Evolutionary conservation across 2,888 invertebrate species (phyloP), one percentile per base, ranked within the genome.

Genomic region (Lycocerus yunnanus): DNA sequence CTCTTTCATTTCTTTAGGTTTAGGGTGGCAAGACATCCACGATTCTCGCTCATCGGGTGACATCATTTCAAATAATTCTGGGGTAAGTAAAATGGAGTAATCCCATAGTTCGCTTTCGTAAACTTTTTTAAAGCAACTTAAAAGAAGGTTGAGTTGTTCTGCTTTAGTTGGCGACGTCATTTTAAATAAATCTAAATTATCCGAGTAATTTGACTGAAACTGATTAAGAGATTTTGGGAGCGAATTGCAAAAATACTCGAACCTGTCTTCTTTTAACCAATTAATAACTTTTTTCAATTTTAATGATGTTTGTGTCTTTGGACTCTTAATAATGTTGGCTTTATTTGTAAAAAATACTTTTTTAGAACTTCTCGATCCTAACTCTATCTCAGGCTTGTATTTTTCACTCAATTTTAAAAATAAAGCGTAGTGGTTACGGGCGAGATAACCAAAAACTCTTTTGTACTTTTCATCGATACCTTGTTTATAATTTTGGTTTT

Each of bases 181-280:
- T 63, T 15, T 13, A 58, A 20, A 8, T 68, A 18, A n/a, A 4
- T 1, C 5, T 59, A 14, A 9, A 66, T 15, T 13, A 4, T 20
- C 0, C 14, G n/a, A 24, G 15, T 18, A 9, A 20, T 27, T 11
- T 68, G 16, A 8, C 16, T 58, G 18, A 58, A 43, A 20, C 8
- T 24, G 9, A 2, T 15, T 16, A 15, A 68, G 14, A 4, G 74
- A 43, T 14, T 66, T 68, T 15, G 77, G 70, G 59, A 72, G 71
- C 3, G 58, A 24, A 18, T 70, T 73, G 10, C 27, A 2, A 20
- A 68, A 67, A 61, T 72, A 77, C 8, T 59, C 3, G 14, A 67
- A n/a, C 58, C 71, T 73, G 15, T 71, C 68, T 8, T 59, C 15
- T 59, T 69, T 68, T 15, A 72, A 61, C 20, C 16, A 71, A 21